A percentile compares a stretch with the other conserved stretches of the same genome.
Evolutionary conservation across 2,888 invertebrate species (phyloP).

Genomic region (Cephus rjabovi): DNA sequence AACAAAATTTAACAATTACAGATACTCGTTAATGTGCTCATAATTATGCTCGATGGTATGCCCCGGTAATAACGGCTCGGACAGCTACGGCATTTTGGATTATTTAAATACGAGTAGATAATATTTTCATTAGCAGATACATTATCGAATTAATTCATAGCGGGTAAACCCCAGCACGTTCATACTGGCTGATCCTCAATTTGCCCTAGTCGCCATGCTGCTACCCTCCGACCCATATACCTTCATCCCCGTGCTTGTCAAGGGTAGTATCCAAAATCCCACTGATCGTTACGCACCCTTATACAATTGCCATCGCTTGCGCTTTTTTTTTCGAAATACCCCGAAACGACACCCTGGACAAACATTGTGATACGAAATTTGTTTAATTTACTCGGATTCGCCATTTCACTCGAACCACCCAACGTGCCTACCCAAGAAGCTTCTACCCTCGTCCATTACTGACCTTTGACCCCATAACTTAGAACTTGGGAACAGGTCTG

Average conservation of each 20-base stretch:
- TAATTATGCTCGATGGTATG: slow-evolving; percentile 22
- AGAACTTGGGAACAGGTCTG: not conserved
- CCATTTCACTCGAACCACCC: not conserved
- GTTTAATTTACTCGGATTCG: not conserved
- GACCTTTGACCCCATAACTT: not conserved
- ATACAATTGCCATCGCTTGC: not conserved
- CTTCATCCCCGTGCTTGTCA: not conserved
- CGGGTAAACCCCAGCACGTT: not conserved
- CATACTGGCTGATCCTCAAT: not conserved
- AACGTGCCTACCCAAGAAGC: not conserved
- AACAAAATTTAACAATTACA: slow-evolving; percentile 30
- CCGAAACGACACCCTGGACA: not conserved
- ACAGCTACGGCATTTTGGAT: slow-evolving; percentile 33
- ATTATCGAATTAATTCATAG: slow-evolving; percentile 36
- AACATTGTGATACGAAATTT: not conserved
- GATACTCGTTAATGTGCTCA: not conserved
- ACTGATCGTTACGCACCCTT: not conserved
- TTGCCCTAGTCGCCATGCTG: not conserved
- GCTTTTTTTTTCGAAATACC: not conserved
- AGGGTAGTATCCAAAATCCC: not conserved
- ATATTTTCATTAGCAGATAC: slow-evolving; percentile 42
- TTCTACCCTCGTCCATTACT: not conserved
- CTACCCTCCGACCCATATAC: not conserved
- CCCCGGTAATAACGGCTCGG: slow-evolving; percentile 37
- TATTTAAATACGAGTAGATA: slow-evolving; percentile 40